A percentile compares a stretch with the other conserved stretches of the same genome.
Evolutionary conservation across 2,113 vertebrate genomes (phyloP).

Genomic region (Synchiropus splendidus): DNA sequence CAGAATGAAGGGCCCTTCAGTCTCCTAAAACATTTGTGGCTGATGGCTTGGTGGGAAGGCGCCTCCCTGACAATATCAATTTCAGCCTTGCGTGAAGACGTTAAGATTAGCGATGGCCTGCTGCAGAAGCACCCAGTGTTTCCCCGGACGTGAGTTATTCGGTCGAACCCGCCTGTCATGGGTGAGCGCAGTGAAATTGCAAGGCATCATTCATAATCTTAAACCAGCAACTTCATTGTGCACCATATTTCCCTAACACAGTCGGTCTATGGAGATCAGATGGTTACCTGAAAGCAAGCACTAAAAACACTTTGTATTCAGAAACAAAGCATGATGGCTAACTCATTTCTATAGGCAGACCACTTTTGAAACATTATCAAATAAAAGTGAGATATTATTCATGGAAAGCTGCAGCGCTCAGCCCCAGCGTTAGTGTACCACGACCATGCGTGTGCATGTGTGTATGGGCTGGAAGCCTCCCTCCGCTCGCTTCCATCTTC

Average conservation of each 20-base stretch:
- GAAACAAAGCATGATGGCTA: too few relatives aligned
- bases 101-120: constrained; percentile 13
- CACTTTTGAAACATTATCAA: too few relatives aligned
- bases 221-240: constrained; percentile 7
- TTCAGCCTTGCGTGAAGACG: constrained; percentile 17
- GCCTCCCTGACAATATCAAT: constrained; percentile 6
- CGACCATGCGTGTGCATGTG: background rate
- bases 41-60: constrained; percentile 1
- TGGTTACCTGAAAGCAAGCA: too few relatives aligned
- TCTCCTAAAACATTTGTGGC: background rate
- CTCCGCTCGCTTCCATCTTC: constrained; percentile 10
- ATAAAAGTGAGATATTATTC: too few relatives aligned
- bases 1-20: too few relatives aligned
- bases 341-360: too few relatives aligned
- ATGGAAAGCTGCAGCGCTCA: too few relatives aligned
- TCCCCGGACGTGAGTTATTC: constrained; percentile 14
- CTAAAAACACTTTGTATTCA: too few relatives aligned
- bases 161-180: constrained; percentile 16
- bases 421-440: too few relatives aligned
- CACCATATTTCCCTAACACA: constrained; percentile 9
- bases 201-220: constrained; percentile 31
- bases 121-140: background rate
- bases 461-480: too few relatives aligned
- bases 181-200: constrained; percentile 24
- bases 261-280: constrained; percentile 5